phyloP scores from a whole-genome alignment of 2,888 invertebrate genomes.

The Ellobium chinense region DNA sequence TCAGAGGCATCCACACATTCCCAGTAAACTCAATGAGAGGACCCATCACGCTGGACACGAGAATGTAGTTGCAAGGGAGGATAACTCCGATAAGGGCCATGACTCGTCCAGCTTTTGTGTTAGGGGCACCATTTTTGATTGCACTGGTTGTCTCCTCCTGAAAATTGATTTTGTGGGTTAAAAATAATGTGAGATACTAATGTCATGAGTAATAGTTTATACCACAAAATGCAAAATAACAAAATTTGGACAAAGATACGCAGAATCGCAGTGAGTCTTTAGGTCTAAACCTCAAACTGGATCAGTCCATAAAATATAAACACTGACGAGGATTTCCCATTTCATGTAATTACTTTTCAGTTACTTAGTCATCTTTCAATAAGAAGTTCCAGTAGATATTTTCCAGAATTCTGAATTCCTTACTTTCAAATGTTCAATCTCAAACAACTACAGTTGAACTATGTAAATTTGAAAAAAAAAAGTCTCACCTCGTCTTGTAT shows the following conservation, averaged over 20 bases:
- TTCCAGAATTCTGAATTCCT: too few relatives aligned
- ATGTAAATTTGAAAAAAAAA: too few relatives aligned
- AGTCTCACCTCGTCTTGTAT: constrained; percentile 21
- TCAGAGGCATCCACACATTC: constrained; percentile 28
- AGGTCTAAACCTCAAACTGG: background rate
- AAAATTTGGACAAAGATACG: background rate
- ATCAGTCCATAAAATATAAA: background rate
- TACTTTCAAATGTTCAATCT: background rate
- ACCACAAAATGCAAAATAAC: background rate
- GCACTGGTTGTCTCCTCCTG: too few relatives aligned
- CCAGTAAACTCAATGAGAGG: constrained; percentile 36
- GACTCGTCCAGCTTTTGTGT: background rate
- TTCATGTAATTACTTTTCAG: too few relatives aligned
- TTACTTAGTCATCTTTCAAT: too few relatives aligned
- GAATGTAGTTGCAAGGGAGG: constrained; percentile 27
- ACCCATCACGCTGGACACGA: constrained; percentile 40
- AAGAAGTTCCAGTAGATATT: too few relatives aligned
- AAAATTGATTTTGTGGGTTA: too few relatives aligned
- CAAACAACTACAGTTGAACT: too few relatives aligned
- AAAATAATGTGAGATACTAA: too few relatives aligned
- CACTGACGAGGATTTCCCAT: too few relatives aligned
- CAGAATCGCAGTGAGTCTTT: background rate
- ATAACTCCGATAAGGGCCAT: constrained; percentile 18
- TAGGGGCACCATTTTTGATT: background rate
- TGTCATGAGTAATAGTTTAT: too few relatives aligned